phyloP scores from a whole-genome alignment of 2,797 vertebrate genomes.

The Acrossocheilus wenchowensis region DNA sequence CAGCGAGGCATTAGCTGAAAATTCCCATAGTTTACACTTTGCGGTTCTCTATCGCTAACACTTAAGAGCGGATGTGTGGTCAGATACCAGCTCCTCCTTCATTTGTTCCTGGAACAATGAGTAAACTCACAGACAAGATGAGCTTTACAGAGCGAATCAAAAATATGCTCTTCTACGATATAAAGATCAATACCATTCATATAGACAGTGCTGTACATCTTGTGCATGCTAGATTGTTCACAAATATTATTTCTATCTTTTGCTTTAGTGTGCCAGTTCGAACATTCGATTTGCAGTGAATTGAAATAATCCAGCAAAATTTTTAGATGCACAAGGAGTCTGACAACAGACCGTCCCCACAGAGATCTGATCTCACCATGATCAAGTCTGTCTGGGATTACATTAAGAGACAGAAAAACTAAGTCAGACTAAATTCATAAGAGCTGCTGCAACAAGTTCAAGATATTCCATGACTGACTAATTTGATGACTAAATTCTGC shows the following conservation, averaged over 20 bases:
- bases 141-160: constrained; percentile 75
- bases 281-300: neutral
- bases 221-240: neutral
- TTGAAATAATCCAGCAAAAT: neutral
- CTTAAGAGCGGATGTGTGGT: constrained; percentile 65
- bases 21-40: constrained; percentile 42
- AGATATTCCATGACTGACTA: no score
- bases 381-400: no score
- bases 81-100: constrained; percentile 71
- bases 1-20: constrained; percentile 76
- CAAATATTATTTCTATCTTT: neutral
- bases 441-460: no score
- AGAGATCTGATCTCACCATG: no score
- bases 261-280: neutral
- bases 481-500: no score
- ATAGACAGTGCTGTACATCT: neutral
- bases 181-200: neutral
- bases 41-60: constrained; percentile 51
- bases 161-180: constrained; percentile 75
- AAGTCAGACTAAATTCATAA: no score
- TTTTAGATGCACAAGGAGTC: no score
- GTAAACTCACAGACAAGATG: constrained; percentile 79
- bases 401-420: no score
- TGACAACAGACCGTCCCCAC: no score
- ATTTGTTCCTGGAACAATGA: constrained; percentile 73